Percentiles rank a stretch among this genome's conserved stretches.
phyloP scores from a whole-genome alignment of 2,888 invertebrate genomes.

The Cantharis nigra region DNA sequence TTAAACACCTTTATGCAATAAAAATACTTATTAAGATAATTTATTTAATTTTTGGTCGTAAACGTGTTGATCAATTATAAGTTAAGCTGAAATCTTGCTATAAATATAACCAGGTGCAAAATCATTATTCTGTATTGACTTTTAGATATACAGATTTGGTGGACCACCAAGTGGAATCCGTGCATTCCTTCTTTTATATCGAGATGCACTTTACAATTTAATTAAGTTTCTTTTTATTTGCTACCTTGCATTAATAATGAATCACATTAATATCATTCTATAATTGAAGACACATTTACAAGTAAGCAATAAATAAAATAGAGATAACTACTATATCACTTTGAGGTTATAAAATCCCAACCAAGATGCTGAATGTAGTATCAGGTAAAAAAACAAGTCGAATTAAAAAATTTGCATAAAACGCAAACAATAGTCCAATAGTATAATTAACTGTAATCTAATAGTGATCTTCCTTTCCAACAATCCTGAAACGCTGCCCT shows the following conservation, averaged over 20 bases:
- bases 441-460: too few species aligned
- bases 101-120: neutral
- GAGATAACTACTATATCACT: neutral
- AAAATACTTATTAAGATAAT: constrained; percentile 8
- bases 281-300: neutral
- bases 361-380: neutral
- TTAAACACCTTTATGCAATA: constrained; percentile 26
- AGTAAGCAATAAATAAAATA: neutral
- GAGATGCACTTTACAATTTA: neutral
- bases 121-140: neutral
- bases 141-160: neutral
- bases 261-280: neutral
- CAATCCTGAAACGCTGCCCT: too few species aligned
- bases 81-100: neutral
- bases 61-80: neutral
- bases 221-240: neutral
- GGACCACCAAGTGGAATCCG: neutral
- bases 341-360: neutral
- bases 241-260: neutral
- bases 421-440: too few species aligned
- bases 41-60: neutral
- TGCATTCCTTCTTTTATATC: neutral
- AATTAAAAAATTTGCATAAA: neutral
- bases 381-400: neutral
- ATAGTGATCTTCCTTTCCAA: too few species aligned